Conservation (phyloP, 2,113 vertebrate species). For the Paralichthys olivaceus region DNA sequence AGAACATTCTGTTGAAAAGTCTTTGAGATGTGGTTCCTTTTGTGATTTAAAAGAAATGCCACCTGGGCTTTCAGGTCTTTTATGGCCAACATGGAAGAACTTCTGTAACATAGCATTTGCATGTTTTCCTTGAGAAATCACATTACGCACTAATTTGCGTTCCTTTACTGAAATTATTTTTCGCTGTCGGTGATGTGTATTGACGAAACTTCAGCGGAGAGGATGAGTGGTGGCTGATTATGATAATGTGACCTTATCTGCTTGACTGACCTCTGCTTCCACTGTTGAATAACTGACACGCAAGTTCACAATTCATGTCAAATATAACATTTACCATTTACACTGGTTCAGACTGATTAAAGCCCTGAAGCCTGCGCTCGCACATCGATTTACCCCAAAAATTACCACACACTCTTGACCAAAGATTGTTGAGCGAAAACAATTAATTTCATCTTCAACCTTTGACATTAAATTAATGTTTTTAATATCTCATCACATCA, state of each 20-base stretch:
- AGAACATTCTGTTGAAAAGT: not conserved
- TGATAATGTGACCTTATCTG: conserved; percentile 73
- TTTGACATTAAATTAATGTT: not conserved
- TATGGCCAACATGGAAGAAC: not conserved
- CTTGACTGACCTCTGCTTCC: conserved; percentile 51
- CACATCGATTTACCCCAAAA: no score
- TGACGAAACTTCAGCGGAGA: conserved; percentile 37
- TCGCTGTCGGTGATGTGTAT: conserved; percentile 40
- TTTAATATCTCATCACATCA: not conserved
- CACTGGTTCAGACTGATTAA: not conserved
- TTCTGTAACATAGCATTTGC: not conserved
- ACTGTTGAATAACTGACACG: conserved; percentile 57
- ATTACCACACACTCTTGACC: not conserved
- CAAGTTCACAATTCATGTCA: conserved; percentile 50
- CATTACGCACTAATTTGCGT: conserved; percentile 7
- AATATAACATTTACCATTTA: conserved; percentile 51
- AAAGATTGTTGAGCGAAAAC: not conserved
- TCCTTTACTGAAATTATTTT: conserved; percentile 16
- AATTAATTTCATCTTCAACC: not conserved
- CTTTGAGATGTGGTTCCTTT: not conserved
- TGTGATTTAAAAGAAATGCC: not conserved
- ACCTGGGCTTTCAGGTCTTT: not conserved
- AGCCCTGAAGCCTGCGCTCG: conserved; percentile 13
- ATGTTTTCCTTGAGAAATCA: conserved; percentile 22
- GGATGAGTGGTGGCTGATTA: conserved; percentile 51